Conservation (phyloP, 2,888 invertebrate genomes). For the Rhorus exstirpatorius region DNA sequence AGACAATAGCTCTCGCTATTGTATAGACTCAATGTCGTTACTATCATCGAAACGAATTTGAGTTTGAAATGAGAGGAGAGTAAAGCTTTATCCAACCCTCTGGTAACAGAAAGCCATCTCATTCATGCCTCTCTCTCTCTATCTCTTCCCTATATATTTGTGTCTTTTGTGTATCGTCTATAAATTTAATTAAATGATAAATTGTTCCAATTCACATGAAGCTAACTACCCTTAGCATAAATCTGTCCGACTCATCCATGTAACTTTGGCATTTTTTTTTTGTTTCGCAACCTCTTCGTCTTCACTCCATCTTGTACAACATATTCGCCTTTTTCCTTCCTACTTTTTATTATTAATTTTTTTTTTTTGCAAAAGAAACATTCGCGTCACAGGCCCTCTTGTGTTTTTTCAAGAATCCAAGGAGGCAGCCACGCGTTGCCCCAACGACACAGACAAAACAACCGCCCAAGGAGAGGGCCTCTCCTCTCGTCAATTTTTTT, state of each 20-base stretch:
- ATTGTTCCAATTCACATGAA: slow-evolving; percentile 51
- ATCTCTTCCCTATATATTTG: background rate
- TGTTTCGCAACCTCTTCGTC: background rate
- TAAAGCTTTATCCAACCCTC: slow-evolving; percentile 1
- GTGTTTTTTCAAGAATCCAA: background rate
- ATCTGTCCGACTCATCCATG: slow-evolving; percentile 9
- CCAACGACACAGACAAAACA: slow-evolving; percentile 31
- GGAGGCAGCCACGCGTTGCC: slow-evolving; percentile 33
- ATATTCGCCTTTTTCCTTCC: slow-evolving; percentile 31
- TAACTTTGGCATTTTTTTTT: slow-evolving; percentile 4
- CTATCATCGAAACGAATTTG: slow-evolving; percentile 71
- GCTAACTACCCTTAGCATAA: background rate
- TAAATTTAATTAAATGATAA: slow-evolving; percentile 66
- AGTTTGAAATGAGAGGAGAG: slow-evolving; percentile 59
- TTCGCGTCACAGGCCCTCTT: background rate
- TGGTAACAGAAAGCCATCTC: background rate
- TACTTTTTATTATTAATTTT: slow-evolving; percentile 12
- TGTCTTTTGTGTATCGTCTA: slow-evolving; percentile 43
- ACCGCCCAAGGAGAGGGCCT: slow-evolving; percentile 15
- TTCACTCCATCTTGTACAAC: slow-evolving; percentile 7
- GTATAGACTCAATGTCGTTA: slow-evolving; percentile 73
- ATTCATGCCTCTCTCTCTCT: background rate
- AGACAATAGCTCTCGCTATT: slow-evolving; percentile 46
- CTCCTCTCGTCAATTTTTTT: background rate
- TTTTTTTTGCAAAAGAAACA: slow-evolving; percentile 2